phyloP scores from a whole-genome alignment of 2,888 invertebrate species.

The Amphipyra berbera region DNA sequence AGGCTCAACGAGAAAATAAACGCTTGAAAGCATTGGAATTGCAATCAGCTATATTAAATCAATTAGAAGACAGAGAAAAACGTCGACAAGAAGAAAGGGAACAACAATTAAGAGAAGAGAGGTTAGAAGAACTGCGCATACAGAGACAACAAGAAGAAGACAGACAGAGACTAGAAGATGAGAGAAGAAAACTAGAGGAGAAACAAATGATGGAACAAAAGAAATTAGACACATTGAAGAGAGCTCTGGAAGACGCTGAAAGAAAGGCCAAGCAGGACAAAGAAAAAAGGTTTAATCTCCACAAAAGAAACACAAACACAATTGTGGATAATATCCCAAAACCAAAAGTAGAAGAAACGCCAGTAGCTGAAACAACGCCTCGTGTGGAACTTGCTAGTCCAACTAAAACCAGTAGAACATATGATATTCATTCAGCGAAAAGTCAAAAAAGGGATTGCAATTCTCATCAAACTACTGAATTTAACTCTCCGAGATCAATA shows the following conservation, averaged over 20 bases:
- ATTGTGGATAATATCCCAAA: conserved; percentile 65
- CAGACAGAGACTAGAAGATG: conserved; percentile 92
- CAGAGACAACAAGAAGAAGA: conserved; percentile 93
- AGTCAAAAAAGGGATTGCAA: conserved; percentile 79
- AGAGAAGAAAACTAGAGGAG: conserved; percentile 91
- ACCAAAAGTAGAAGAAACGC: conserved; percentile 65
- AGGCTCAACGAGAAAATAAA: conserved; percentile 95
- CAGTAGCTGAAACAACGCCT: conserved; percentile 60
- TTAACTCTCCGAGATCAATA: conserved; percentile 83
- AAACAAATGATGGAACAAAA: conserved; percentile 93
- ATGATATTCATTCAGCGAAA: conserved; percentile 82
- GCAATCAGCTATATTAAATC: conserved; percentile 95
- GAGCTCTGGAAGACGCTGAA: conserved; percentile 94
- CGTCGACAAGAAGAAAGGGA: conserved; percentile 94
- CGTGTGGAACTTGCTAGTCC: conserved; percentile 74
- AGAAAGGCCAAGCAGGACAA: conserved; percentile 92
- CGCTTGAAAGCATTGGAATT: conserved; percentile 95
- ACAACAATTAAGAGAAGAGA: conserved; percentile 93
- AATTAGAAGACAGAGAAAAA: conserved; percentile 95
- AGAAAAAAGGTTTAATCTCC: conserved; percentile 84
- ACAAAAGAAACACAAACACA: conserved; percentile 70
- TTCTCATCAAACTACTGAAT: conserved; percentile 82
- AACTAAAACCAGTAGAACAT: conserved; percentile 82
- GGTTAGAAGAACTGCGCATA: conserved; percentile 94
- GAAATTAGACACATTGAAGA: conserved; percentile 93